These are phyloP conservation scores for Aphyosemion australe DNA, from an alignment of 2,113 vertebrate species.

Conservation along the genomic window DNA sequence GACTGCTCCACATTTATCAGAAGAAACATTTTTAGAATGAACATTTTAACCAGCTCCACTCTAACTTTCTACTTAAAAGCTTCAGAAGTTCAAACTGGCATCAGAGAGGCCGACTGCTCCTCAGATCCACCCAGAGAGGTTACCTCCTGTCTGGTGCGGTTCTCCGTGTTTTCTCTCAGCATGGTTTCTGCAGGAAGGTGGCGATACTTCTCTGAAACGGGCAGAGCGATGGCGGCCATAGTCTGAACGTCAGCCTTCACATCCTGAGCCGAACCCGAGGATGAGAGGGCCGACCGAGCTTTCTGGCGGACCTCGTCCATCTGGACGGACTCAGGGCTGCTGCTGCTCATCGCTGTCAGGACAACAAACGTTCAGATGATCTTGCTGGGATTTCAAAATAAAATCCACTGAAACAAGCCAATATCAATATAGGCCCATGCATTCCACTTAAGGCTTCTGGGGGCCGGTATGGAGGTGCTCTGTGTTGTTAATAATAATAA, in stretches of 20 bases:
- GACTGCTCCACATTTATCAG: too few species aligned
- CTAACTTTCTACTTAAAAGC: too few species aligned
- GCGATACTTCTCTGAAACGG: conserved; percentile 67
- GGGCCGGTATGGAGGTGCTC: too few species aligned
- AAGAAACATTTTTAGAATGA: too few species aligned
- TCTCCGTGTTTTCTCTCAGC: conserved; percentile 62
- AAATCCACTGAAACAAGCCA: too few species aligned
- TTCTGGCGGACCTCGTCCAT: conserved; percentile 66
- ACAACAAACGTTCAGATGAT: neutral
- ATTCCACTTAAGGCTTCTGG: too few species aligned
- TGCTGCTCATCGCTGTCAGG: conserved; percentile 36
- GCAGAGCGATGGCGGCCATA: conserved; percentile 59
- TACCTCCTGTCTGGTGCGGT: conserved; percentile 57
- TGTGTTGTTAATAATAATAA: too few species aligned
- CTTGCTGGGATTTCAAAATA: too few species aligned
- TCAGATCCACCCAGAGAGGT: neutral
- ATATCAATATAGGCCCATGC: too few species aligned
- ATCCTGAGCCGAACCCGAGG: conserved; percentile 55
- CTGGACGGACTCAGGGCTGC: conserved; percentile 1
- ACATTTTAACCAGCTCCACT: too few species aligned
- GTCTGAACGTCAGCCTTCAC: conserved; percentile 59
- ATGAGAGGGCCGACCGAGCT: conserved; percentile 54
- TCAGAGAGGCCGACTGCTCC: neutral
- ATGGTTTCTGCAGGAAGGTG: conserved; percentile 62
- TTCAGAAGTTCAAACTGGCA: neutral